Base-by-base conservation (phyloP, 2,888 invertebrate species). In the Fissipunctia ypsillon region DNA sequence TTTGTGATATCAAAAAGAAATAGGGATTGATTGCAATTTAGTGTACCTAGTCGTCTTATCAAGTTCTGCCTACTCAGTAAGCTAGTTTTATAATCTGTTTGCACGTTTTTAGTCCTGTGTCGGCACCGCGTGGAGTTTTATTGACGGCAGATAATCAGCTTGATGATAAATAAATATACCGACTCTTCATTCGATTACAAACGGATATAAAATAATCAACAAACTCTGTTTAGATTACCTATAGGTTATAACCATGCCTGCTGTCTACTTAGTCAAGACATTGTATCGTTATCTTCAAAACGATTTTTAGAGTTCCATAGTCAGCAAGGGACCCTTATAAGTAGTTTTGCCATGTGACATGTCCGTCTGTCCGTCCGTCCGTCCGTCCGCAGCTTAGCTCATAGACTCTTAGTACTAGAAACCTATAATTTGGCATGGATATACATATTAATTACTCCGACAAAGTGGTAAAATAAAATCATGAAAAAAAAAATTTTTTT, bases 261-360 rank as follows among this genome's bases (percentile, higher is more conserved):
- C 73, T 64, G 73, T 67, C 57, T 74, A 28, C 19, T 19, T 19
- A 14, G 35, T 73, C 35, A 61, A 43, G 35, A 54, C 14, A 52
- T 73, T 59, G 38, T 59, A 10, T 28, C 16, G 60, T 16, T 80
- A 68, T 80, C 28, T 14, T 35, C 19, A 28, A 56, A 43, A 35
- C 2, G 14, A 71, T n/a, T 45, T 43, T 52, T 45, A 28, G n/a
- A n/a, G n/a, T n/a, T n/a, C n/a, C n/a, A n/a, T n/a, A n/a, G n/a
- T n/a, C n/a, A n/a, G n/a, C n/a, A n/a, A n/a, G n/a, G n/a, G n/a
- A n/a, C n/a, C n/a, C n/a, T n/a, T n/a, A n/a, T n/a, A n/a, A n/a
- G n/a, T n/a, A n/a, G n/a, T n/a, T n/a, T n/a, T n/a, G n/a, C n/a
- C n/a, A n/a, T n/a, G n/a, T n/a, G n/a, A n/a, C n/a, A n/a, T n/a